Conservation (phyloP, 2,888 invertebrate species). For the Seira musarum region DNA sequence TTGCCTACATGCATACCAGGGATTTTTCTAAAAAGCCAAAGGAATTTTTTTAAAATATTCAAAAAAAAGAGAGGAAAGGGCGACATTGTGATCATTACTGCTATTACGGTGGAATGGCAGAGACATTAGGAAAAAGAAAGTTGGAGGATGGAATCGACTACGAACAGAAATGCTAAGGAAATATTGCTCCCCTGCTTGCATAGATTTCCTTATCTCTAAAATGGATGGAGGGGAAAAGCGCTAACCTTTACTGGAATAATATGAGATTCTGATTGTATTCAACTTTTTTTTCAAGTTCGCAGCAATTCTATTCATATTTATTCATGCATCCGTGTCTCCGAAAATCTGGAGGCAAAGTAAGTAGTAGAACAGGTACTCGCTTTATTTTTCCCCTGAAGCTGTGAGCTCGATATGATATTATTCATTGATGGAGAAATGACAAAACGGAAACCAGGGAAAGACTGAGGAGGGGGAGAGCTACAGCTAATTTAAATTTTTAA, state of each 20-base stretch:
- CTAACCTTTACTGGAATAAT: not conserved
- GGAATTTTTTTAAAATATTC: not conserved
- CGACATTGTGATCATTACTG: constrained; percentile 7
- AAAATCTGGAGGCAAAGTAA: too few species aligned
- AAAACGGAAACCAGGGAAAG: not conserved
- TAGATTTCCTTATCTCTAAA: constrained; percentile 2
- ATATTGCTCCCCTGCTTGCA: not conserved
- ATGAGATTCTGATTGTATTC: not conserved
- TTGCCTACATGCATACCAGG: not conserved
- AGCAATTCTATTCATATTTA: not conserved
- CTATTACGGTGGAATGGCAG: not conserved
- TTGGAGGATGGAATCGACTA: not conserved
- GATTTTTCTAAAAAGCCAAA: not conserved
- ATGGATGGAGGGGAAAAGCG: not conserved
- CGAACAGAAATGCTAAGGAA: not conserved
- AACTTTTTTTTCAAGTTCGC: constrained; percentile 7
- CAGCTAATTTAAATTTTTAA: constrained; percentile 10
- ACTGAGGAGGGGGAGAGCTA: too few species aligned
- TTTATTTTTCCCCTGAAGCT: too few species aligned
- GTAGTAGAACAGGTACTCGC: too few species aligned
- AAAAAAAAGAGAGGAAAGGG: too few species aligned
- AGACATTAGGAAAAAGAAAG: not conserved
- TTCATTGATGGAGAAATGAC: not conserved
- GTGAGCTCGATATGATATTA: not conserved
- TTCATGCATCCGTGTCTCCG: too few species aligned